phyloP scores from a whole-genome alignment of 2,888 invertebrate species.

The Rutpela maculata region DNA sequence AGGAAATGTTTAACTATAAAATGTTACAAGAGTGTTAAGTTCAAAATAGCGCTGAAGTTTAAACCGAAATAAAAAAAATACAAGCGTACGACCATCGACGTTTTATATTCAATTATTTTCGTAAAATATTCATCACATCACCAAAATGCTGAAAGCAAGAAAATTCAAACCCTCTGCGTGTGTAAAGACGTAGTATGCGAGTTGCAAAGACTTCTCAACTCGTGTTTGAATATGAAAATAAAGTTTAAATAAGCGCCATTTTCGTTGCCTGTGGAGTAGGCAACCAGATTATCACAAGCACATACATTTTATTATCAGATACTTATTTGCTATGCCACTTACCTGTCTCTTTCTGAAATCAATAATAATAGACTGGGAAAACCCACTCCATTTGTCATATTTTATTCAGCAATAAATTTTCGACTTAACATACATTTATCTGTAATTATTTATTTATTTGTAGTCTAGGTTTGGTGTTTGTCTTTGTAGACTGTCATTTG shows the following conservation, averaged over 20 bases:
- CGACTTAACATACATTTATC: too few species aligned
- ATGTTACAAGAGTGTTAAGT: conserved; percentile 18
- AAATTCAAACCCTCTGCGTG: conserved; percentile 35
- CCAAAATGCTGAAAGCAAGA: conserved; percentile 35
- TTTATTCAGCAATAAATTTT: too few species aligned
- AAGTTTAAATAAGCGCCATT: not conserved
- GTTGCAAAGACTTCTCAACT: not conserved
- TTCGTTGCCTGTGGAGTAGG: conserved; percentile 3
- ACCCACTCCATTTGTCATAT: not conserved
- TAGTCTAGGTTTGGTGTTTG: too few species aligned
- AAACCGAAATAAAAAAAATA: not conserved
- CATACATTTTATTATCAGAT: not conserved
- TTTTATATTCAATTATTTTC: not conserved
- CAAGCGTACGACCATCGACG: not conserved
- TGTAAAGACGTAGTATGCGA: not conserved
- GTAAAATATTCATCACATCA: conserved; percentile 2
- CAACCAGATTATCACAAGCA: conserved; percentile 22
- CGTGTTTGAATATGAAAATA: not conserved
- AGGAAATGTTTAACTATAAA: not conserved
- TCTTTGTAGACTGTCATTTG: too few species aligned
- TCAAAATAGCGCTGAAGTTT: not conserved
- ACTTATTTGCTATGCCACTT: not conserved
- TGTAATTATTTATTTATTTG: too few species aligned
- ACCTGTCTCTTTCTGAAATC: not conserved
- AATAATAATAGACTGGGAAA: not conserved